Percentiles rank a stretch among this genome's conserved stretches.
These are phyloP conservation scores for Embidobia sp. DNA, from an alignment of 2,888 invertebrate genomes.

Conservation along the genomic window DNA sequence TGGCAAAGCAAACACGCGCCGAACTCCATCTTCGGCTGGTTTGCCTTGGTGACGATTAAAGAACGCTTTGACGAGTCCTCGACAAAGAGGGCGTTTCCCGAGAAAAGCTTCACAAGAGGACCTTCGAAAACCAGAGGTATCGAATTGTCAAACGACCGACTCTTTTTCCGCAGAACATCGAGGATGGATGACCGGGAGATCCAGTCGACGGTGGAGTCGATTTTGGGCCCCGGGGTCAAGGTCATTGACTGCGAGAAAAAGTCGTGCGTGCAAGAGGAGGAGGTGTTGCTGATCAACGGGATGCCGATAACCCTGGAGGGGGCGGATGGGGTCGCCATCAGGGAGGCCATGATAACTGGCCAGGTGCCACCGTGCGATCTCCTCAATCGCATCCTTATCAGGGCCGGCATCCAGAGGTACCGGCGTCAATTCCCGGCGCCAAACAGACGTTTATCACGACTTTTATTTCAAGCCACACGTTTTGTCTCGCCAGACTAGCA, in stretches of 20 bases:
- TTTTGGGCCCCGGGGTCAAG: conserved; percentile 87
- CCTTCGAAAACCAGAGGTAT: background rate
- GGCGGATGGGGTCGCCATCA: conserved; percentile 86
- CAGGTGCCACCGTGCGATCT: conserved; percentile 88
- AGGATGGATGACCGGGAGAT: conserved; percentile 88
- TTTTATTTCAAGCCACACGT: conserved; percentile 36
- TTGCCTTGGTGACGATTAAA: conserved; percentile 30
- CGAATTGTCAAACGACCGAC: conserved; percentile 6
- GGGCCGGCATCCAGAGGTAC: conserved; percentile 84
- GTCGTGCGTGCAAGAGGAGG: conserved; percentile 87
- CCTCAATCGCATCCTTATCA: conserved; percentile 86
- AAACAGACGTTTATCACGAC: conserved; percentile 36
- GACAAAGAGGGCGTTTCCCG: conserved; percentile 6
- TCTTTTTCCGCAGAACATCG: conserved; percentile 45
- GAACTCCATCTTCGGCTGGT: conserved; percentile 26
- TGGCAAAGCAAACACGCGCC: conserved; percentile 10
- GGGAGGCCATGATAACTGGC: conserved; percentile 86
- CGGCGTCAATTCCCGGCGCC: conserved; percentile 39
- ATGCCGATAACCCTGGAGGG: conserved; percentile 87
- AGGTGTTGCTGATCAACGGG: conserved; percentile 87
- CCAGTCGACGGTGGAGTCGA: conserved; percentile 88
- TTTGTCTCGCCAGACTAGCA: too few species aligned
- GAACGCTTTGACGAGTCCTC: conserved; percentile 47
- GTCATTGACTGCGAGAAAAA: conserved; percentile 89
- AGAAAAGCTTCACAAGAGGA: conserved; percentile 69